These are phyloP conservation scores for Ceratina japonica DNA, from an alignment of 1,140 invertebrate genomes.

Conservation along the genomic window DNA sequence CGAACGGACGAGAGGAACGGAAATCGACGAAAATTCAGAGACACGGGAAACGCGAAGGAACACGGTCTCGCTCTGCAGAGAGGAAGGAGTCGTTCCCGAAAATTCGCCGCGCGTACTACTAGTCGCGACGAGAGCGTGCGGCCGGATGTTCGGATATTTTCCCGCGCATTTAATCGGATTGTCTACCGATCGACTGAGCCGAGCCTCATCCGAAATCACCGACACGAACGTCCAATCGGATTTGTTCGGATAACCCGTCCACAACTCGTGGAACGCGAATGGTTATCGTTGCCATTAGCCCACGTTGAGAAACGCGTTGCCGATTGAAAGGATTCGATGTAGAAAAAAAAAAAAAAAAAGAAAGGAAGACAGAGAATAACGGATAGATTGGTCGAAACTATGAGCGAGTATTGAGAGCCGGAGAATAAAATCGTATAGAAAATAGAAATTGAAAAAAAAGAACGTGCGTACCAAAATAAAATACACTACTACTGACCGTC, in stretches of 20 bases:
- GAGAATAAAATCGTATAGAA: background rate
- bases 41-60: background rate
- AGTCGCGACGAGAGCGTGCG: background rate
- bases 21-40: background rate
- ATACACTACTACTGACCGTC: constrained; percentile 63
- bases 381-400: too few relatives aligned
- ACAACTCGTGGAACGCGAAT: constrained; percentile 27
- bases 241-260: constrained; percentile 39
- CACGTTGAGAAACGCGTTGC: background rate
- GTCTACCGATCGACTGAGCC: constrained; percentile 21
- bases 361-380: background rate
- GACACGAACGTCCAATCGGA: constrained; percentile 33
- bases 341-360: background rate
- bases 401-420: background rate
- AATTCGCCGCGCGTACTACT: constrained; percentile 4
- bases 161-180: constrained; percentile 44
- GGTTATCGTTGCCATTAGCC: background rate
- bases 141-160: constrained; percentile 33
- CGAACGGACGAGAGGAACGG: background rate
- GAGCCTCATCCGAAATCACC: constrained; percentile 27
- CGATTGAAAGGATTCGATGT: background rate
- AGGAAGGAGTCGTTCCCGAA: background rate
- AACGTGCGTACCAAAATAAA: constrained; percentile 5
- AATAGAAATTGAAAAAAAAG: background rate
- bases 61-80: constrained; percentile 46